Conservation (phyloP, 2,888 invertebrate genomes). For the Linnaemya tessellans region DNA sequence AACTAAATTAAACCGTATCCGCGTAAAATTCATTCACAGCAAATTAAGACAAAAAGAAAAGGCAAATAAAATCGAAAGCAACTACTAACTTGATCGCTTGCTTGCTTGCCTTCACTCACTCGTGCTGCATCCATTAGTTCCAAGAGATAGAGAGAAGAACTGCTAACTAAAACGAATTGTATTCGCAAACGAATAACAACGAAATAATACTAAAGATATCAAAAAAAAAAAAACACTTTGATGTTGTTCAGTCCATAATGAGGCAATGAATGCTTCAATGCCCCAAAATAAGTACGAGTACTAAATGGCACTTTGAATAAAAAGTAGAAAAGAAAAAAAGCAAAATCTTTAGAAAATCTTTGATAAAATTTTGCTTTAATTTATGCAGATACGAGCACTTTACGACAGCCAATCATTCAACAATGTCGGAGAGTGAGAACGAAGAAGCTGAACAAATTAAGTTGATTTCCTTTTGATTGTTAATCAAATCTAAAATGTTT, state of each 20-base stretch:
- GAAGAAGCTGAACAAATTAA: constrained; percentile 42
- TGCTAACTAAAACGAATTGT: constrained; percentile 43
- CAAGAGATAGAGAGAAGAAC: constrained; percentile 11
- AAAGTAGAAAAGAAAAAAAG: constrained; percentile 12
- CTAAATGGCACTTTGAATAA: constrained; percentile 53
- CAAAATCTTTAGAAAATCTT: constrained; percentile 10
- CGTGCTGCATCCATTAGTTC: neutral
- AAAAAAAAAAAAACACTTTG: constrained; percentile 63
- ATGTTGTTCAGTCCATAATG: constrained; percentile 67
- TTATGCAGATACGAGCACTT: neutral
- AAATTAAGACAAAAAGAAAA: constrained; percentile 55
- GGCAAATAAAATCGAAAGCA: constrained; percentile 1
- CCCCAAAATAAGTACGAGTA: constrained; percentile 67
- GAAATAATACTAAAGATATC: constrained; percentile 9
- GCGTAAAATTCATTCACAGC: constrained; percentile 73
- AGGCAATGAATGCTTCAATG: constrained; percentile 71
- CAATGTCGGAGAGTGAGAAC: neutral
- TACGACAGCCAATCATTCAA: neutral
- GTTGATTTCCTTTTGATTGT: neutral
- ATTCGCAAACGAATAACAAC: neutral
- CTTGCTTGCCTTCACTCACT: neutral
- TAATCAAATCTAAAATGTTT: constrained; percentile 12
- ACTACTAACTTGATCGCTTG: neutral
- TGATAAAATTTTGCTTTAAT: constrained; percentile 22
- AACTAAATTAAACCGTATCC: constrained; percentile 73